phyloP scores from a whole-genome alignment of 2,797 vertebrate species.

The Agapornis canus region DNA sequence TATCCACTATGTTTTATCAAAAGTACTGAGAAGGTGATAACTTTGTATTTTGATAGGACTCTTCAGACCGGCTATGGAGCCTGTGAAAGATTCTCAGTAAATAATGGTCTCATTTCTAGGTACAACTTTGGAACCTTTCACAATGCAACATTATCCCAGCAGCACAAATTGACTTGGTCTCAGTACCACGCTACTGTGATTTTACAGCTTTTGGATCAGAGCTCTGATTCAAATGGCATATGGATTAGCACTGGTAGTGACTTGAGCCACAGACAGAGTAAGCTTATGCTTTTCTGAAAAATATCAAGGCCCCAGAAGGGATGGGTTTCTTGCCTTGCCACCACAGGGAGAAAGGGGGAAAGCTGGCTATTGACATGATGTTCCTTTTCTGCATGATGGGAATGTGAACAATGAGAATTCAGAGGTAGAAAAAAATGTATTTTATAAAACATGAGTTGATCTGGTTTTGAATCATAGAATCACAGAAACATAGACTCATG shows the following conservation, averaged over 20 bases:
- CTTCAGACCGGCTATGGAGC: background rate
- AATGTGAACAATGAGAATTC: background rate
- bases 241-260: background rate
- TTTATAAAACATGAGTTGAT: background rate
- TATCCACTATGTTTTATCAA: background rate
- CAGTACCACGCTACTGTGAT: background rate
- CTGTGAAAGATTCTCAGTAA: background rate
- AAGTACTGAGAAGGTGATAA: background rate
- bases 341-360: background rate
- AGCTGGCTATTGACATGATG: background rate
- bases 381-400: background rate
- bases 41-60: background rate
- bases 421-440: background rate
- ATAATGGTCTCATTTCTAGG: background rate
- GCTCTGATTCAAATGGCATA: background rate
- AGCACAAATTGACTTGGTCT: background rate
- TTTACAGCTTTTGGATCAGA: slow-evolving; percentile 1
- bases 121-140: background rate
- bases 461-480: background rate
- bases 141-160: background rate
- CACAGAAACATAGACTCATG: background rate
- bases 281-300: background rate
- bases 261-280: background rate
- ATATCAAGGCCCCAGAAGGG: background rate
- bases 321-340: background rate